phyloP scores from a whole-genome alignment of 2,797 vertebrate genomes.

The Oreochromis grahami region DNA sequence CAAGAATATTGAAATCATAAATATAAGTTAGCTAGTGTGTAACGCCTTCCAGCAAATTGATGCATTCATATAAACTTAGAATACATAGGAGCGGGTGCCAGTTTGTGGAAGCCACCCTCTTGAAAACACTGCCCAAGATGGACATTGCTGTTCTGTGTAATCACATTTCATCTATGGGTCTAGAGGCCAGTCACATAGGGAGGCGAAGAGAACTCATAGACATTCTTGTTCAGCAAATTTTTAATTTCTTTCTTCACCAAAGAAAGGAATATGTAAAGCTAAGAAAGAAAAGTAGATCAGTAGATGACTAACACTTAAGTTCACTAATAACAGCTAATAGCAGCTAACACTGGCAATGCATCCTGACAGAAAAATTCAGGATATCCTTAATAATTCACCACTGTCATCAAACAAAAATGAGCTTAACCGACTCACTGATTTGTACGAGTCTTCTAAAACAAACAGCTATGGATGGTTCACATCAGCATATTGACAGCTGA shows the following conservation, averaged over 20 bases:
- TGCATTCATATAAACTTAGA: not conserved
- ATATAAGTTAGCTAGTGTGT: not conserved
- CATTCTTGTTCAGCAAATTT: not conserved
- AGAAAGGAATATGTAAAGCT: not conserved
- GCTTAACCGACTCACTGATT: not conserved
- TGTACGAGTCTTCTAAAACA: not conserved
- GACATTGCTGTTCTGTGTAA: not conserved
- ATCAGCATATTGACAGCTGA: not conserved
- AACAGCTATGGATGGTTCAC: not conserved
- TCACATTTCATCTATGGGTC: not conserved
- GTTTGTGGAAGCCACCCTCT: not conserved
- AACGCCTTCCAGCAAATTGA: not conserved
- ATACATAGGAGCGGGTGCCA: not conserved
- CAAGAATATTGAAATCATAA: not conserved
- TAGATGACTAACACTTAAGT: not conserved
- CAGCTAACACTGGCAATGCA: not conserved
- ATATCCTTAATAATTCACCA: not conserved
- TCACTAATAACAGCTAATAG: not conserved
- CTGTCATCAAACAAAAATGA: not conserved
- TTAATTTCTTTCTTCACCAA: not conserved
- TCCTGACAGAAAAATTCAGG: not conserved
- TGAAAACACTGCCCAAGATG: not conserved
- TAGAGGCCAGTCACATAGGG: not conserved
- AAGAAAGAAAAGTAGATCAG: not conserved
- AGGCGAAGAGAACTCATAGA: not conserved